phyloP scores from a whole-genome alignment of 1,140 invertebrate species.

The Bombus superbus region DNA sequence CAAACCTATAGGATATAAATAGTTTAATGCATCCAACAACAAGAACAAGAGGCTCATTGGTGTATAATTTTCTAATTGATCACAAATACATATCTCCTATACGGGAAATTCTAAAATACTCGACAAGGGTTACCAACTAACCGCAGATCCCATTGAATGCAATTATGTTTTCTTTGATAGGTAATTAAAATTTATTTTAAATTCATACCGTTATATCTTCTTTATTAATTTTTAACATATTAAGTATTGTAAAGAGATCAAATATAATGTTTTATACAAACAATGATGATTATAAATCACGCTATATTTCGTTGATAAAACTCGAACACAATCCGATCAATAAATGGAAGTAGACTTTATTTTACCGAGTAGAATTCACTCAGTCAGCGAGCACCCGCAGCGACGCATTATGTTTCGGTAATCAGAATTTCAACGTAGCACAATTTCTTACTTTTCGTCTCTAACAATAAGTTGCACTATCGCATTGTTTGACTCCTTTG shows the following conservation, averaged over 20 bases:
- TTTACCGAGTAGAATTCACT: conserved; percentile 52
- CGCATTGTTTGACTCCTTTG: conserved; percentile 30
- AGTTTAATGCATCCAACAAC: not conserved
- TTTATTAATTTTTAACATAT: not conserved
- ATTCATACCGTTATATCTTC: no score
- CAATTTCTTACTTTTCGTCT: conserved; percentile 40
- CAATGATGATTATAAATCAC: conserved; percentile 6
- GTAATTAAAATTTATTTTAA: not conserved
- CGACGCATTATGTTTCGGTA: conserved; percentile 58
- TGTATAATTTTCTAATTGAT: not conserved
- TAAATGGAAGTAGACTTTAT: conserved; percentile 58
- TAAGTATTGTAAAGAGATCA: not conserved
- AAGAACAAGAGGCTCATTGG: not conserved
- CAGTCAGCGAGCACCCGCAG: conserved; percentile 32
- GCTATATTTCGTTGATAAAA: conserved; percentile 36
- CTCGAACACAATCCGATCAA: conserved; percentile 56
- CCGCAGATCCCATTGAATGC: not conserved
- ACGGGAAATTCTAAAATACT: not conserved
- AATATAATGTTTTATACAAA: not conserved
- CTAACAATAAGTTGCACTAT: conserved; percentile 29
- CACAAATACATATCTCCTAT: not conserved
- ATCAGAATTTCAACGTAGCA: conserved; percentile 42
- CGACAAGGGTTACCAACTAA: conserved; percentile 28
- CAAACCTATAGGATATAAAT: not conserved
- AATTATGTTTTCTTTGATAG: not conserved